Base-by-base conservation (phyloP, 2,888 invertebrate genomes). In the Drosophila sordidula region DNA sequence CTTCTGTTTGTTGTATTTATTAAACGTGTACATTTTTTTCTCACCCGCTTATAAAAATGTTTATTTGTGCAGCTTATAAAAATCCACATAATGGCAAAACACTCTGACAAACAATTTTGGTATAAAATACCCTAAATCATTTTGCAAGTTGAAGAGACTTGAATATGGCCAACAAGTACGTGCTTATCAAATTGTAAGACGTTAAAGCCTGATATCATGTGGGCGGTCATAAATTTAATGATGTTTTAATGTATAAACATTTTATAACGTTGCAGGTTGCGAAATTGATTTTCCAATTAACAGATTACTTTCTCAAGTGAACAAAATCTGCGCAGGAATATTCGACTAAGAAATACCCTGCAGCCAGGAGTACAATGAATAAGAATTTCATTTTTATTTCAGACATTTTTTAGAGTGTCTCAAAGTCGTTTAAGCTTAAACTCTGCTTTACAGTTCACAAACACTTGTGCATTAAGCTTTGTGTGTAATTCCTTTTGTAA, bases 171-270 rank as follows among this genome's bases (percentile, higher is more conserved):
- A 32, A 22, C 25, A 44, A 11, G 25, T 42, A 50, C 46, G 39
- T 58, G 61, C 63, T 74, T 77, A 82, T 64, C 70, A 52, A 14
- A 46, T 44, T 52, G 42, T 25, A n/a, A 32, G 58, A 34, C 46
- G 47, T 58, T 44, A 58, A 66, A 39, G 64, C 42, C 55, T 56
- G 64, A 51, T 70, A 77, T 62, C 56, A 47, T 54, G 39, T 45
- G 39, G 36, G 11, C 6, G 32, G 18, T 47, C 58, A 39, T 80
- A 78, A 75, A 83, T 46, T 38, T 78, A 65, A 72, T 64, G 47
- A 62, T 52, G 44, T 44, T 49, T 67, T 69, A 80, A 78, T 80
- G 50, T 45, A 58, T 51, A 69, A 66, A 54, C 62, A 46, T 46
- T 49, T 54, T 25, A 70, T 64, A 9, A 39, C 46, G 3, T 38